A percentile compares a stretch with the other conserved stretches of the same genome.
These are phyloP conservation scores for Phacellophora camtschatica DNA, from an alignment of 30 jellyfish, hydroid and myxozoan genomes.

Conservation along the genomic window DNA sequence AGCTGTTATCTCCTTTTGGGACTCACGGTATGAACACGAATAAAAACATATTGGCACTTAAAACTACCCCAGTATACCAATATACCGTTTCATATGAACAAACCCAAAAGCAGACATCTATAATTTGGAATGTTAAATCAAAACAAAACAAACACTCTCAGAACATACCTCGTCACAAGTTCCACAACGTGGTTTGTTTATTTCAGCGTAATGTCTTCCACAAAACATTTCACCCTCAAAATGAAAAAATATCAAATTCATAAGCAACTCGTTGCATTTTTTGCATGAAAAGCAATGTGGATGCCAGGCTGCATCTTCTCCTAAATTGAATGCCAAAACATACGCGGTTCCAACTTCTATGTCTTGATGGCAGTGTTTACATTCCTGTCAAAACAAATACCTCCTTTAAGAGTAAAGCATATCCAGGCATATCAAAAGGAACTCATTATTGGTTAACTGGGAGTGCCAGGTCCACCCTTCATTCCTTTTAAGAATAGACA, in stretches of 20 bases:
- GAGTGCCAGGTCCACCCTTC: no score
- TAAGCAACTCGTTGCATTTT: constrained; percentile 84
- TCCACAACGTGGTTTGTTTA: constrained; percentile 83
- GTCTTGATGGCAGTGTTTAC: constrained; percentile 66
- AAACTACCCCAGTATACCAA: no score
- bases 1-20: no score
- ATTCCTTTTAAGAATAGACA: no score
- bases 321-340: constrained; percentile 73
- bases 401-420: neutral
- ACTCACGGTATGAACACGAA: no score
- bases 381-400: constrained; percentile 40
- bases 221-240: constrained; percentile 75
- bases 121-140: no score
- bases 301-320: constrained; percentile 92
- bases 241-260: constrained; percentile 76
- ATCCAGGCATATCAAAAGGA: no score
- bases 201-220: constrained; percentile 95
- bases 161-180: constrained; percentile 96
- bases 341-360: constrained; percentile 61
- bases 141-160: neutral
- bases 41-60: no score
- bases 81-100: no score
- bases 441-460: no score
- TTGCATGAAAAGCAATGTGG: constrained; percentile 89
- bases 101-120: no score